phyloP scores from a whole-genome alignment of 1,140 invertebrate genomes.

The Varroa destructor region DNA sequence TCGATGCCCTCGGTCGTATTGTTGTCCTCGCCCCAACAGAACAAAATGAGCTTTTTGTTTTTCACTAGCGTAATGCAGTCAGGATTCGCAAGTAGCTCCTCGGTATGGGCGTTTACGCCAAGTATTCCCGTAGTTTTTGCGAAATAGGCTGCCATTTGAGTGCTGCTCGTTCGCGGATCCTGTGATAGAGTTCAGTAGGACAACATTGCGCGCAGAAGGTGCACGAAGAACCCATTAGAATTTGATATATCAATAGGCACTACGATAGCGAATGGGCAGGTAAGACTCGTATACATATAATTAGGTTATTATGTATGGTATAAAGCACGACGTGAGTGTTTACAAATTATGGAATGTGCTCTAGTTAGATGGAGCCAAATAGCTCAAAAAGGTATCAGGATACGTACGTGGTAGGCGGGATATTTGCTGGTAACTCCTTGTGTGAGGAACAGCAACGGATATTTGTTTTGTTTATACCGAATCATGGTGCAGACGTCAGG shows the following conservation, averaged over 20 bases:
- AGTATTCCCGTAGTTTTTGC: conserved; percentile 59
- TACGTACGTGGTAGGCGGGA: conserved; percentile 49
- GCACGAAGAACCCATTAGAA: too few species aligned
- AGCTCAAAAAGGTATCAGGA: too few species aligned
- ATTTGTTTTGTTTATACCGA: conserved; percentile 80
- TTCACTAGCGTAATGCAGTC: conserved; percentile 60
- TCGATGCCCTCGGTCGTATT: conserved; percentile 74
- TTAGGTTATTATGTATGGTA: too few species aligned
- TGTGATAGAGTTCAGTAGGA: neutral
- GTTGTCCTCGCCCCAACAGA: conserved; percentile 92
- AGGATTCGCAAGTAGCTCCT: conserved; percentile 70
- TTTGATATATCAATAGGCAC: too few species aligned
- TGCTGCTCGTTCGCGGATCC: conserved; percentile 52
- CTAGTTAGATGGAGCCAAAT: too few species aligned
- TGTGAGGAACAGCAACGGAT: conserved; percentile 83
- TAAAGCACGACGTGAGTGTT: too few species aligned
- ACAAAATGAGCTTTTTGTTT: conserved; percentile 64
- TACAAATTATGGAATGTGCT: too few species aligned
- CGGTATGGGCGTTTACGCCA: conserved; percentile 79
- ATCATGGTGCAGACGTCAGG: conserved; percentile 85
- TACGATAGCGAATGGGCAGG: too few species aligned
- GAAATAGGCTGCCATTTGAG: conserved; percentile 66
- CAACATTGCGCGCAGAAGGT: too few species aligned
- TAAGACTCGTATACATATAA: too few species aligned
- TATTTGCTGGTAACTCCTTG: conserved; percentile 67